Evolutionary conservation across 1,140 invertebrate species (phyloP).

Genomic region (Cryptotermes secundus): DNA sequence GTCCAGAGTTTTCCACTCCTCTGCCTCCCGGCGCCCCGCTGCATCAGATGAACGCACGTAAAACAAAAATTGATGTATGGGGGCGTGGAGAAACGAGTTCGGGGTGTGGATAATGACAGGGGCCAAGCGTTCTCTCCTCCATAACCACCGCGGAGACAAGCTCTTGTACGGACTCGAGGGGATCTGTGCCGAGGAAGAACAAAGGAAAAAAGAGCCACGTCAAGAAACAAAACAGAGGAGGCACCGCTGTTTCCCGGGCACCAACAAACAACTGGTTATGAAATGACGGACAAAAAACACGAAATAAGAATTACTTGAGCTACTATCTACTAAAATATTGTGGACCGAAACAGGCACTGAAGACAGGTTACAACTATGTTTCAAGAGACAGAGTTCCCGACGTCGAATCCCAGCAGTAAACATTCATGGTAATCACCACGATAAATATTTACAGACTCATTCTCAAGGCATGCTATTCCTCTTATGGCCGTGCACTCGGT

Average conservation of each 20-base stretch:
- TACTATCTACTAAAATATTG: not conserved
- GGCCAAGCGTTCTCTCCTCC: not conserved
- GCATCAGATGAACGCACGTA: conserved; percentile 6
- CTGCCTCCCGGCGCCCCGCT: not conserved
- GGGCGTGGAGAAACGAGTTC: not conserved
- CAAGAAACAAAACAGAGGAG: not conserved
- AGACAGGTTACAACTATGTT: too few species aligned
- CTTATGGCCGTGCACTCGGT: too few species aligned
- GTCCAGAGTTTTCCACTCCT: not conserved
- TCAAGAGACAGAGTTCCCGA: not conserved
- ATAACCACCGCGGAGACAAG: not conserved
- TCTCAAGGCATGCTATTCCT: too few species aligned
- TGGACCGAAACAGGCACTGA: too few species aligned
- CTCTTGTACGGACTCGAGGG: not conserved
- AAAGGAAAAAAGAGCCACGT: not conserved
- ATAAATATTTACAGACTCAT: too few species aligned
- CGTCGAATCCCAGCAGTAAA: not conserved
- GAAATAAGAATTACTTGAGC: not conserved
- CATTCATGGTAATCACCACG: too few species aligned
- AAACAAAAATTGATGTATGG: not conserved
- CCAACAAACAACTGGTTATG: not conserved
- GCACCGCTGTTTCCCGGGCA: not conserved
- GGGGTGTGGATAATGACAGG: conserved; percentile 7
- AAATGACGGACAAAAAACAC: not conserved
- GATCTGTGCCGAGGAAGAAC: not conserved